A percentile compares a stretch with the other conserved stretches of the same genome.
Evolutionary conservation across 1,140 invertebrate genomes (phyloP).

Genomic region (Arion vulgaris): DNA sequence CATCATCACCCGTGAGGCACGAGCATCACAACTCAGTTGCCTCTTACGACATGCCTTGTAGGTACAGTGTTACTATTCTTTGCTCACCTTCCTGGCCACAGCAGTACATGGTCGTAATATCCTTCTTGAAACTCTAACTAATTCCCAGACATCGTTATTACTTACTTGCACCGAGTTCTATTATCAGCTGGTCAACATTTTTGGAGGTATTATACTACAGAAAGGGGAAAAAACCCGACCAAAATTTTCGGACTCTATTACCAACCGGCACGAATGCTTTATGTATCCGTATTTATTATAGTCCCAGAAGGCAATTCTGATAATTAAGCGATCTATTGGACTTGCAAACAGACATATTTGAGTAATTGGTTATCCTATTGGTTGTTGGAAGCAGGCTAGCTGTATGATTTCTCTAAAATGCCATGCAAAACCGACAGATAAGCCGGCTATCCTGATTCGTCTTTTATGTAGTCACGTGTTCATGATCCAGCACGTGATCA

Average conservation of each 20-base stretch:
- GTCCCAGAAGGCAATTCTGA: conserved; percentile 31
- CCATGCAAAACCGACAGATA: conserved; percentile 33
- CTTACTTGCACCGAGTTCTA: no score
- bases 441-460: conserved; percentile 3
- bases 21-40: no score
- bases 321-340: conserved; percentile 30
- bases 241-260: no score
- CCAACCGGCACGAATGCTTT: neutral
- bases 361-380: conserved; percentile 27
- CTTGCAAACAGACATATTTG: conserved; percentile 30
- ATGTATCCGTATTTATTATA: conserved; percentile 6
- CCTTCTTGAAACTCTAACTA: no score
- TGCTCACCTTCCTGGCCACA: no score
- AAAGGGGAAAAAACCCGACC: neutral
- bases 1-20: no score
- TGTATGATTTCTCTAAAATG: conserved; percentile 9
- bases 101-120: no score
- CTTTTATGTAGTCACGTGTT: conserved; percentile 29
- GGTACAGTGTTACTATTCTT: no score
- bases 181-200: no score
- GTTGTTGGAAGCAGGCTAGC: conserved; percentile 14
- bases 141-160: no score
- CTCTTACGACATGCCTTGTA: no score
- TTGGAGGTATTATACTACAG: no score
- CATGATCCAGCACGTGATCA: conserved; percentile 34